Evolutionary conservation across 2,888 invertebrate genomes (phyloP).

Genomic region (Quadroppia sp.): DNA sequence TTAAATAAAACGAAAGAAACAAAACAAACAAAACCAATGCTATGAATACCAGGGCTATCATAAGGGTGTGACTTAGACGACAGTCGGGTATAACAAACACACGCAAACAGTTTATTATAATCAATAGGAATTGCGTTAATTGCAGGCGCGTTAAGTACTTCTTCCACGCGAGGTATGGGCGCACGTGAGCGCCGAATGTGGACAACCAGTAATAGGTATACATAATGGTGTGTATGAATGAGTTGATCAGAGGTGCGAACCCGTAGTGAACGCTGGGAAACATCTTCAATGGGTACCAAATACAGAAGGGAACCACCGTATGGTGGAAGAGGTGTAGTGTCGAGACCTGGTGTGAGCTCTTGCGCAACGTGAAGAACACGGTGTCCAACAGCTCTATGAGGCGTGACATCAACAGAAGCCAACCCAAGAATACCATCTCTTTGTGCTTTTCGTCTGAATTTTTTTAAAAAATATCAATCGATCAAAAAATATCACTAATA

Average conservation of each 20-base stretch:
- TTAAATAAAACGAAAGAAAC: constrained; percentile 6
- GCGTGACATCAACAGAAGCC: not conserved
- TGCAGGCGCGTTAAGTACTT: constrained; percentile 26
- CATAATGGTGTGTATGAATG: constrained; percentile 36
- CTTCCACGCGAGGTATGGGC: constrained; percentile 24
- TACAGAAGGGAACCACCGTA: constrained; percentile 3
- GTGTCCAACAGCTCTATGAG: constrained; percentile 33
- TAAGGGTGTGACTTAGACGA: constrained; percentile 5
- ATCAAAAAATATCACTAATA: no score
- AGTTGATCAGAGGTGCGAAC: constrained; percentile 34
- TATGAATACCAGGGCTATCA: not conserved
- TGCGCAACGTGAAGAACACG: constrained; percentile 30
- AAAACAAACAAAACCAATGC: not conserved
- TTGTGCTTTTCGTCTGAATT: not conserved
- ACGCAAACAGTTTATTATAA: constrained; percentile 29
- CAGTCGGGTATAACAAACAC: constrained; percentile 19
- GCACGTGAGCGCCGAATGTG: constrained; percentile 17
- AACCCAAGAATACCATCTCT: constrained; percentile 1
- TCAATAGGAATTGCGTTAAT: constrained; percentile 32
- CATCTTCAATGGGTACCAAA: constrained; percentile 19
- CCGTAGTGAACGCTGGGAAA: constrained; percentile 11
- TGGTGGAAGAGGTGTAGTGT: constrained; percentile 33
- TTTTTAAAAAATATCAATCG: no score
- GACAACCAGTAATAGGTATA: constrained; percentile 31
- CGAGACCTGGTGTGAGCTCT: constrained; percentile 28